Evolutionary conservation across 2,797 vertebrate genomes (phyloP), one percentile per base, ranked within the genome.

Genomic region (Premnoplex brunnescens): DNA sequence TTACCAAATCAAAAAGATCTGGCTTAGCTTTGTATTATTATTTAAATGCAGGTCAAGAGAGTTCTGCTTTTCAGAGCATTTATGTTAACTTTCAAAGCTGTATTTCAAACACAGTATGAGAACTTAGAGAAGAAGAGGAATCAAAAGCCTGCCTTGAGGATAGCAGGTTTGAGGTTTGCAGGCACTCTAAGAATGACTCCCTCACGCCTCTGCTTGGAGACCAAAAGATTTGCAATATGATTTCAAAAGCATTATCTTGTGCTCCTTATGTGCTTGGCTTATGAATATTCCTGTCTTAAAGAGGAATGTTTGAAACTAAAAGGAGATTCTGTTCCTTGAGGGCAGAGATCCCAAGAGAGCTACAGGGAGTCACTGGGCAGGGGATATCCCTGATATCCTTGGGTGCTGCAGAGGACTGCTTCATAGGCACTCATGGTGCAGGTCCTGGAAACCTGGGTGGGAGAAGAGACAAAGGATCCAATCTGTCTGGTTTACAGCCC

Each of bases 391-490:
- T 5, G 36, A 68, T 9, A 19, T 2, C 66, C 3, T 3, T 26
- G 48, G 20, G 14, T 12, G 9, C 60, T 34, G 32, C 51, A 69
- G 26, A 64, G 10, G 4, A 64, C 24, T n/a, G 41, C 36, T 67
- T 59, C 0, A 0, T 14, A 43, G 37, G 32, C 37, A 59, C 19
- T 20, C 5, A 2, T 23, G 36, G n/a, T 4, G 0, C 2, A 2
- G 13, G 27, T 28, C 32, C 46, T 66, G 68, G 28, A 83, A 85
- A 44, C 22, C 9, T 4, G 23, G 14, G 3, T 26, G 8, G 6
- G 15, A 12, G 22, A 85, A 67, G 34, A 73, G 16, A 54, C 18
- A 73, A 54, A 54, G 30, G 52, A 54, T 54, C 52, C 52, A 84
- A 8, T 32, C 48, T 41, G 18, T 11, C n/a, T 51, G 22, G 7